Evolutionary conservation across 2,888 invertebrate genomes (phyloP).

Genomic region (Clitarchus hookeri): DNA sequence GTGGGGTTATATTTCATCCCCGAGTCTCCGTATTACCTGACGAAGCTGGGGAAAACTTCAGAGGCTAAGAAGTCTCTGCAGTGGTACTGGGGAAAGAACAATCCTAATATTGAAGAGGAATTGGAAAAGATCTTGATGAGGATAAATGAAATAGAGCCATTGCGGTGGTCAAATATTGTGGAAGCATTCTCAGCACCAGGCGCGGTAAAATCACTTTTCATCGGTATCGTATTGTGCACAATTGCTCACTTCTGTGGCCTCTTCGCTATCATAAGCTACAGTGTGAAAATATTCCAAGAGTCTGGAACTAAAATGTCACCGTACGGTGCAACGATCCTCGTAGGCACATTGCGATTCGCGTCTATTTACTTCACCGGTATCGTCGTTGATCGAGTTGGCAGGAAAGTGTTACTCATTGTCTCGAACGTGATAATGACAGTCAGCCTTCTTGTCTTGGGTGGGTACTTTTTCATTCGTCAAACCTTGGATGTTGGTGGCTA

Average conservation of each 20-base stretch:
- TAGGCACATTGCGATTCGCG: conserved; percentile 53
- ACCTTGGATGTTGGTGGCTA: background rate
- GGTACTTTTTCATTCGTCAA: conserved; percentile 46
- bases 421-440: conserved; percentile 52
- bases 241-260: conserved; percentile 57
- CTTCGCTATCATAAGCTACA: conserved; percentile 53
- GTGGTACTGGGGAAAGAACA: conserved; percentile 47
- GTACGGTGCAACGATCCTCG: conserved; percentile 52
- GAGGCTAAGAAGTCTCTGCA: conserved; percentile 54
- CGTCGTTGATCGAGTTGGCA: conserved; percentile 54
- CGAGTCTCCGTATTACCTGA: conserved; percentile 63
- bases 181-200: conserved; percentile 14
- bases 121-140: conserved; percentile 47
- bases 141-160: conserved; percentile 44
- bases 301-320: conserved; percentile 48
- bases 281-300: conserved; percentile 50
- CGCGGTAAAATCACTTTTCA: conserved; percentile 49
- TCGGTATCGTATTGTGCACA: conserved; percentile 52
- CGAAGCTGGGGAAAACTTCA: conserved; percentile 54
- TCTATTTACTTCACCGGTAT: conserved; percentile 47
- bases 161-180: background rate
- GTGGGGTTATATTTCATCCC: conserved; percentile 59
- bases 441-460: conserved; percentile 49
- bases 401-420: conserved; percentile 54
- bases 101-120: conserved; percentile 47